These are phyloP conservation scores for Rhimphoctona megacephalus DNA, from an alignment of 2,888 invertebrate genomes.

Conservation along the genomic window DNA sequence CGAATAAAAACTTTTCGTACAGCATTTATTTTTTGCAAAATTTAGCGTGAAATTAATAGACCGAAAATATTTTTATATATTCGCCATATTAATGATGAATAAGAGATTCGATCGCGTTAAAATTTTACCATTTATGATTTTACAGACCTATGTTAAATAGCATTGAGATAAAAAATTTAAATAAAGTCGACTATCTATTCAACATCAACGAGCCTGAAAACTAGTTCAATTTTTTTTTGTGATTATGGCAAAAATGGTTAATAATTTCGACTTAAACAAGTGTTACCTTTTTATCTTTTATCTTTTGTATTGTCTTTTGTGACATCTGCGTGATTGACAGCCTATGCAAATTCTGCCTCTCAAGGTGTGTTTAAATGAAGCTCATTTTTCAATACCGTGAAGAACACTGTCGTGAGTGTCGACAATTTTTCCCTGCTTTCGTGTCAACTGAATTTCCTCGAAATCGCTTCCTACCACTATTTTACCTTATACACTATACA, in stretches of 20 bases:
- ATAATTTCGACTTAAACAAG: not conserved
- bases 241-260: not conserved
- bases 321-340: not conserved
- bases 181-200: not conserved
- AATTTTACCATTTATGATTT: too few species aligned
- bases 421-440: conserved; percentile 26
- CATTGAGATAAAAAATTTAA: not conserved
- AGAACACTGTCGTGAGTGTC: not conserved
- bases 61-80: too few species aligned
- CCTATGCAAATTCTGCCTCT: not conserved
- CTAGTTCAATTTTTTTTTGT: not conserved
- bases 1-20: not conserved
- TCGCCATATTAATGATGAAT: too few species aligned
- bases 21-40: not conserved
- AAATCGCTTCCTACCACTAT: conserved; percentile 34
- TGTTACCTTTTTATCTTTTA: not conserved
- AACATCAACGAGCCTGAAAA: not conserved
- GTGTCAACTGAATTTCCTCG: conserved; percentile 50
- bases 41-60: not conserved
- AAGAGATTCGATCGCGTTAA: too few species aligned
- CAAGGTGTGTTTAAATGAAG: conserved; percentile 4
- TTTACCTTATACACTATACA: conserved; percentile 1
- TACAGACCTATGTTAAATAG: too few species aligned
- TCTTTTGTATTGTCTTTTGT: too few species aligned
- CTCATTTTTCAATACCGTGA: conserved; percentile 5